Percentiles rank a stretch among this genome's conserved stretches.
Evolutionary conservation across 2,113 vertebrate genomes (phyloP).

Genomic region (Capra hircus): DNA sequence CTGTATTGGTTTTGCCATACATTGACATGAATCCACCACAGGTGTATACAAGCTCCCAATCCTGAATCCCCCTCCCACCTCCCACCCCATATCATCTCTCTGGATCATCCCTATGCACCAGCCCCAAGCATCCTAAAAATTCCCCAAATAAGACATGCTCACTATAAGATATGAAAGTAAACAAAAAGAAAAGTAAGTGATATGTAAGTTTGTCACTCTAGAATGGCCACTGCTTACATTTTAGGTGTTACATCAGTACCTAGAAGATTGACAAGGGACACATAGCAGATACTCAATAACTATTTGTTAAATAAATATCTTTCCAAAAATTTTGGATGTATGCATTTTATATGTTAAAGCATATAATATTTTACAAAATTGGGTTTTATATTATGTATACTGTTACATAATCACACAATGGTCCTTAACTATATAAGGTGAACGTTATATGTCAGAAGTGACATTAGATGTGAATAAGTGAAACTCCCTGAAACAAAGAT

Average conservation of each 20-base stretch:
- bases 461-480: background rate
- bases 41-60: too few relatives aligned
- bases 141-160: background rate
- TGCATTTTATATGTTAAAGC: background rate
- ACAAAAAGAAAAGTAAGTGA: background rate
- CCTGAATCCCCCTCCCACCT: too few relatives aligned
- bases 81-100: too few relatives aligned
- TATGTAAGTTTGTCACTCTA: background rate
- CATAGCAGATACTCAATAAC: background rate
- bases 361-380: background rate
- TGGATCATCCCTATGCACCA: too few relatives aligned
- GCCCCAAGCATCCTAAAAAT: background rate
- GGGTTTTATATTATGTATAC: background rate
- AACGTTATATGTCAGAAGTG: background rate
- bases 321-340: background rate
- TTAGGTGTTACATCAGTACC: background rate
- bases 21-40: too few relatives aligned
- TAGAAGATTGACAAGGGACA: background rate
- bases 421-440: background rate
- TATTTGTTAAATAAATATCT: background rate
- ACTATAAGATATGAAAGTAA: background rate
- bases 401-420: background rate
- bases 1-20: too few relatives aligned
- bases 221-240: background rate
- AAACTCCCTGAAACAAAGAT: background rate